phyloP scores from a whole-genome alignment of 1,140 invertebrate genomes.

The Penaeus japonicus region DNA sequence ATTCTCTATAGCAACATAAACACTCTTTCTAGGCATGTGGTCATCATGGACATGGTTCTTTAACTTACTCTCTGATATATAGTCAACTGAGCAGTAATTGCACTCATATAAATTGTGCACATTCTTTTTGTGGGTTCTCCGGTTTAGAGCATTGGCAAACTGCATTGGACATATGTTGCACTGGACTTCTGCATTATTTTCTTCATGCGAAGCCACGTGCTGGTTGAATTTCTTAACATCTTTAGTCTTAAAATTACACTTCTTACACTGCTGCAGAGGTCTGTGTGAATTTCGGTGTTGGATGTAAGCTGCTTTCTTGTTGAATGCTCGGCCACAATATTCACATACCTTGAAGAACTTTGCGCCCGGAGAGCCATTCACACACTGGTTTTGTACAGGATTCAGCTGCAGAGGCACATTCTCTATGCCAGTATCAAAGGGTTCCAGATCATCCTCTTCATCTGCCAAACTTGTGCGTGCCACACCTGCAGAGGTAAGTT shows the following conservation, averaged over 20 bases:
- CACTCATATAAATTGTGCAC: conserved; percentile 42
- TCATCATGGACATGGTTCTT: neutral
- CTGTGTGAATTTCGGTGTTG: conserved; percentile 12
- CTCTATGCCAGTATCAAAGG: neutral
- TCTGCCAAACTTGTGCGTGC: neutral
- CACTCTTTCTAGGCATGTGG: neutral
- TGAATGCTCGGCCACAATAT: conserved; percentile 6
- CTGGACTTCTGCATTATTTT: neutral
- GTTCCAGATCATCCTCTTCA: neutral
- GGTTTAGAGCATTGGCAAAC: conserved; percentile 12
- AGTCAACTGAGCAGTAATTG: conserved; percentile 20
- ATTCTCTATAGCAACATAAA: too few relatives aligned
- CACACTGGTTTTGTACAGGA: neutral
- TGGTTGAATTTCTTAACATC: neutral
- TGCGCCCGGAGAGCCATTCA: neutral
- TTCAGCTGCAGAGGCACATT: neutral
- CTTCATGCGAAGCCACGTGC: conserved; percentile 11
- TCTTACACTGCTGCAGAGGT: conserved; percentile 12
- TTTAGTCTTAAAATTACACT: conserved; percentile 35
- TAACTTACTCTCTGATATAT: neutral
- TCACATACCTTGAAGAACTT: conserved; percentile 41
- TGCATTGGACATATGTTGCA: conserved; percentile 28
- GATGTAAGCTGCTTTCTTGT: conserved; percentile 2
- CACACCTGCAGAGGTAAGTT: conserved; percentile 25
- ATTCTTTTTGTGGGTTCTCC: conserved; percentile 32